These are phyloP conservation scores for Molothrus ater DNA, from an alignment of 2,797 vertebrate genomes.

Conservation along the genomic window DNA sequence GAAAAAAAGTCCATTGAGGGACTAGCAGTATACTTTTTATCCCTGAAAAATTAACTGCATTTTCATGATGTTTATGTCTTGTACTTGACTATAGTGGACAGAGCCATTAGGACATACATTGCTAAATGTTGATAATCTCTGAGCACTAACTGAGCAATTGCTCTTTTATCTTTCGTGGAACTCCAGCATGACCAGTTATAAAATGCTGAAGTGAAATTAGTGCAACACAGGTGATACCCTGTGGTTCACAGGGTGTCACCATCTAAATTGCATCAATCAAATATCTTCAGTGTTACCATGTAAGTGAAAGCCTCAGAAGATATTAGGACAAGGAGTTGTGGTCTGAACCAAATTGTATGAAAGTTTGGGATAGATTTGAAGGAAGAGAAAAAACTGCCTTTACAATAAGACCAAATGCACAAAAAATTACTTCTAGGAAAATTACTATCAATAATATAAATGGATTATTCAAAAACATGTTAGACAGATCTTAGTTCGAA, in stretches of 20 bases:
- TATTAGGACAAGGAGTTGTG: neutral
- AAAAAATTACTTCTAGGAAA: neutral
- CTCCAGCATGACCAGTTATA: neutral
- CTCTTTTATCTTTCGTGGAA: neutral
- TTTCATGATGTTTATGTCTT: neutral
- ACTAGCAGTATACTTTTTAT: neutral
- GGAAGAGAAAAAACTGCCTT: neutral
- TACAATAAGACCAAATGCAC: neutral
- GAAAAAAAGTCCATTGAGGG: neutral
- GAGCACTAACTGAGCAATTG: neutral
- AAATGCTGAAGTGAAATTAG: neutral
- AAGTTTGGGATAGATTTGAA: neutral
- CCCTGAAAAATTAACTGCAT: neutral
- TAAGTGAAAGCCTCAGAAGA: slow-evolving; percentile 4
- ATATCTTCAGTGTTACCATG: neutral
- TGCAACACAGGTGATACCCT: neutral
- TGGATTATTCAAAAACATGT: neutral
- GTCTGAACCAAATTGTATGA: neutral
- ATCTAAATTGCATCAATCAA: neutral
- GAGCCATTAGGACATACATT: neutral
- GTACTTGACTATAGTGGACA: neutral
- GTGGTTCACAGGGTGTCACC: neutral
- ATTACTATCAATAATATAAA: neutral
- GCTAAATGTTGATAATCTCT: neutral
- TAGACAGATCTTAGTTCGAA: neutral